A percentile compares a stretch with the other conserved stretches of the same genome.
phyloP scores from a whole-genome alignment of 1,140 invertebrate species.

The Phymastichus coffea region DNA sequence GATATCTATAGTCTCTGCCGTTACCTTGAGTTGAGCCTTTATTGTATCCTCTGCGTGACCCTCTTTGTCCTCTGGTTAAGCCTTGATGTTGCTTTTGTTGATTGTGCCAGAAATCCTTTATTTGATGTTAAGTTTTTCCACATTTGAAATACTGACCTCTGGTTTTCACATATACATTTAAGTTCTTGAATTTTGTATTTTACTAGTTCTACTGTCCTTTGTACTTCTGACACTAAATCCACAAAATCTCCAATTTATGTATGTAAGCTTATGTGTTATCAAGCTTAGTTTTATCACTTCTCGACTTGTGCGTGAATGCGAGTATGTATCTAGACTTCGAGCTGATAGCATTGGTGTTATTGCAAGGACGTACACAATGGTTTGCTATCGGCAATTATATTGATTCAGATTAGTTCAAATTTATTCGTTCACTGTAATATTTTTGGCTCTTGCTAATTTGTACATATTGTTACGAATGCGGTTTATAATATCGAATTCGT shows the following conservation, averaged over 20 bases:
- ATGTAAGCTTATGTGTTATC: too few relatives aligned
- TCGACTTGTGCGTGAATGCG: too few relatives aligned
- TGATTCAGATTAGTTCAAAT: too few relatives aligned
- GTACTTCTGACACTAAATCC: conserved; percentile 36
- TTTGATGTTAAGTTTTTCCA: conserved; percentile 23
- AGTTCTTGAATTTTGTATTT: conserved; percentile 46
- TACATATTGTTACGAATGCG: too few relatives aligned
- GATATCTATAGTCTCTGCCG: background rate
- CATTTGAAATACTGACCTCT: conserved; percentile 28
- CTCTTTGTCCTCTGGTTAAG: conserved; percentile 26
- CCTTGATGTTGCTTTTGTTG: background rate
- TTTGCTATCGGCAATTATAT: too few relatives aligned
- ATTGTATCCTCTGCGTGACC: conserved; percentile 32
- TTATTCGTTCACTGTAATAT: too few relatives aligned
- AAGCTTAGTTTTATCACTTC: too few relatives aligned
- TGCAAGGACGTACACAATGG: too few relatives aligned
- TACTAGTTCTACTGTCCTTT: conserved; percentile 49
- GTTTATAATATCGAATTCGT: too few relatives aligned
- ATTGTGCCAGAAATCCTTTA: conserved; percentile 2
- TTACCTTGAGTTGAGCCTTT: conserved; percentile 32
- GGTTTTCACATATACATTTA: conserved; percentile 39
- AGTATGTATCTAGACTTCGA: too few relatives aligned
- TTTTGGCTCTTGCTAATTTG: too few relatives aligned
- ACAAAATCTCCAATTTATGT: conserved; percentile 25
- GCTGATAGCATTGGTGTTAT: too few relatives aligned